Evolutionary conservation across 2,113 vertebrate genomes (phyloP).

Genomic region (Poeciliopsis turrubarensis): DNA sequence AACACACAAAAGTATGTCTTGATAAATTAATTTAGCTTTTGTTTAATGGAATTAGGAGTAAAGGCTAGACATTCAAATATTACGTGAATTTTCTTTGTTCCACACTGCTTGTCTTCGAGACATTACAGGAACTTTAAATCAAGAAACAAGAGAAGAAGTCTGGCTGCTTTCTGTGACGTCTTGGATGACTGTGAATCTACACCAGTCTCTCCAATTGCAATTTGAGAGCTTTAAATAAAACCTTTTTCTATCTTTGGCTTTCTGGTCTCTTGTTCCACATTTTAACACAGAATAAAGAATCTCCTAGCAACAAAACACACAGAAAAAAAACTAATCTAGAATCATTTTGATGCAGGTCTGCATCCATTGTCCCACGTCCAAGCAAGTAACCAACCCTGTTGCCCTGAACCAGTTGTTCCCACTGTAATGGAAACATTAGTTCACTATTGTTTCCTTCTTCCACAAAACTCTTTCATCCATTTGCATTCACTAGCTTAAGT

Average conservation of each 20-base stretch:
- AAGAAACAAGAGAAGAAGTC: no score
- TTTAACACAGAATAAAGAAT: not conserved
- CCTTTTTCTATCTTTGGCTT: not conserved
- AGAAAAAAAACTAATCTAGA: not conserved
- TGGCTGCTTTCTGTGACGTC: no score
- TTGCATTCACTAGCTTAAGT: slow-evolving; percentile 16
- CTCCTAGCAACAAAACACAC: no score
- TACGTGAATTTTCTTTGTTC: no score
- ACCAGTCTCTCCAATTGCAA: not conserved
- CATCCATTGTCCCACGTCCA: slow-evolving; percentile 13
- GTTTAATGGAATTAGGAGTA: no score
- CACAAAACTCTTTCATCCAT: slow-evolving; percentile 43
- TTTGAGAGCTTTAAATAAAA: not conserved
- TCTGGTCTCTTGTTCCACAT: not conserved
- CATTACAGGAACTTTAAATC: not conserved
- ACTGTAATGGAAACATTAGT: not conserved
- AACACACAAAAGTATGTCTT: no score
- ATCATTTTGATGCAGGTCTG: not conserved
- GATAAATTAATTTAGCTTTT: no score
- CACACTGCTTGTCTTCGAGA: not conserved
- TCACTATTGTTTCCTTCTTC: slow-evolving; percentile 28
- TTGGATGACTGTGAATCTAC: not conserved
- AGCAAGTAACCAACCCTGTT: slow-evolving; percentile 21
- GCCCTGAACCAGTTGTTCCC: slow-evolving; percentile 19
- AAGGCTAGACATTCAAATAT: no score